These are phyloP conservation scores for Coccyzus lansbergi DNA, from an alignment of 2,797 vertebrate species.

Conservation along the genomic window DNA sequence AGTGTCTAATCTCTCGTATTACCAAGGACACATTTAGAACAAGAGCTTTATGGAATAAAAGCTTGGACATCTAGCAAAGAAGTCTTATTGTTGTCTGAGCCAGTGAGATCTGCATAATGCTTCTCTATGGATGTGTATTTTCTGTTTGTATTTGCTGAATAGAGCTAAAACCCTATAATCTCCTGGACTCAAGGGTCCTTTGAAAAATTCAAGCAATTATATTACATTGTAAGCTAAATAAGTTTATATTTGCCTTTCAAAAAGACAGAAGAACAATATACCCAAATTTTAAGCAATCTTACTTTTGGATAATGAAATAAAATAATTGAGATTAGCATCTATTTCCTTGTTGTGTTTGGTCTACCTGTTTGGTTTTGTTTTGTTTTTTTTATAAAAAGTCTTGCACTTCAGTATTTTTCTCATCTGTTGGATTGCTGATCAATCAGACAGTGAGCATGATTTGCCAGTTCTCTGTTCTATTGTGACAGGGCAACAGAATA, in stretches of 20 bases:
- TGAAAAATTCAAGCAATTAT: constrained; percentile 15
- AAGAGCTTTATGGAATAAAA: background rate
- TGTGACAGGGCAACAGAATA: background rate
- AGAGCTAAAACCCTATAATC: background rate
- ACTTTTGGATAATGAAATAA: background rate
- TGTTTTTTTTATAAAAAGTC: background rate
- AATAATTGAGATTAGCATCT: background rate
- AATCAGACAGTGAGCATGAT: background rate
- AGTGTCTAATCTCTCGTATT: background rate
- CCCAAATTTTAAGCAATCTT: background rate
- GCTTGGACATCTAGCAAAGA: background rate
- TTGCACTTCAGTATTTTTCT: background rate
- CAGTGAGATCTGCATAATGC: background rate
- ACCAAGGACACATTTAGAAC: background rate
- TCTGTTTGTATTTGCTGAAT: background rate
- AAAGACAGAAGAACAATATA: background rate
- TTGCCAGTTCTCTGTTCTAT: background rate
- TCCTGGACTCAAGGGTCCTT: background rate
- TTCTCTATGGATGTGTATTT: background rate
- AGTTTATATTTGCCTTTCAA: constrained; percentile 1
- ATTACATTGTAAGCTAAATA: background rate
- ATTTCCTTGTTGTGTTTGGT: background rate
- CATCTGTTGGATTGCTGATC: background rate
- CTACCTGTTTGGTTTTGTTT: background rate
- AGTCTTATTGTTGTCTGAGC: background rate